Evolutionary conservation across 2,113 vertebrate genomes (phyloP).

Genomic region (Lepisosteus oculatus): DNA sequence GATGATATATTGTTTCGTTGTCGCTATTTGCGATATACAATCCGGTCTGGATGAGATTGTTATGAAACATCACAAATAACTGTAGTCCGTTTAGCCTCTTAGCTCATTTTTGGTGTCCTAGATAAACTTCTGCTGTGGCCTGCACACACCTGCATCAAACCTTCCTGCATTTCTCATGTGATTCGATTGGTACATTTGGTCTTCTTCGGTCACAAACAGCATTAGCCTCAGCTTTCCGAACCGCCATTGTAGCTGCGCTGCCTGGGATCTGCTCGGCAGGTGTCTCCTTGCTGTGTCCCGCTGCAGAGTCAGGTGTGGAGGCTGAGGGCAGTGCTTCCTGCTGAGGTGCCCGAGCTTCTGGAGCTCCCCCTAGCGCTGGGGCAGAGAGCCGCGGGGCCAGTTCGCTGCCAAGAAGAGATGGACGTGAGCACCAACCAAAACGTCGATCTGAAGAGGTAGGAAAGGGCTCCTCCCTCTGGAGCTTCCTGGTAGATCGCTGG

Average conservation of each 20-base stretch:
- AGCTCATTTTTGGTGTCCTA: background rate
- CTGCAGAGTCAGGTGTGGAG: conserved; percentile 47
- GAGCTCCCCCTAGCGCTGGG: conserved; percentile 36
- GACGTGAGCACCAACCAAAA: conserved; percentile 7
- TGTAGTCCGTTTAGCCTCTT: no score
- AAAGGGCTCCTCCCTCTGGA: no score
- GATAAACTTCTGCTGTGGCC: background rate
- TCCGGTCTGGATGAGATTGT: background rate
- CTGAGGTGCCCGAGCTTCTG: conserved; percentile 28
- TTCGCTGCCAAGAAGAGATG: conserved; percentile 18
- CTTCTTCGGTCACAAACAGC: background rate
- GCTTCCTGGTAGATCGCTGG: no score
- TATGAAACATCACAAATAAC: no score
- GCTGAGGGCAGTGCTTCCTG: conserved; percentile 29
- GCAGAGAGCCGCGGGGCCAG: conserved; percentile 26
- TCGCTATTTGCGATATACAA: background rate
- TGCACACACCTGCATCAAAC: background rate
- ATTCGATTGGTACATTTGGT: no score
- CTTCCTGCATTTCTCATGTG: no score
- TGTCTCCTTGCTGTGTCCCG: background rate
- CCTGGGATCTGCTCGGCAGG: background rate
- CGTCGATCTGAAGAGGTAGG: conserved; percentile 45
- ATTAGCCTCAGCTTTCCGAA: background rate
- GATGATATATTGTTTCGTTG: no score
- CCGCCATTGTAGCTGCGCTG: no score